Conservation (phyloP, 2,797 vertebrate species). For the Anomalospiza imberbis region DNA sequence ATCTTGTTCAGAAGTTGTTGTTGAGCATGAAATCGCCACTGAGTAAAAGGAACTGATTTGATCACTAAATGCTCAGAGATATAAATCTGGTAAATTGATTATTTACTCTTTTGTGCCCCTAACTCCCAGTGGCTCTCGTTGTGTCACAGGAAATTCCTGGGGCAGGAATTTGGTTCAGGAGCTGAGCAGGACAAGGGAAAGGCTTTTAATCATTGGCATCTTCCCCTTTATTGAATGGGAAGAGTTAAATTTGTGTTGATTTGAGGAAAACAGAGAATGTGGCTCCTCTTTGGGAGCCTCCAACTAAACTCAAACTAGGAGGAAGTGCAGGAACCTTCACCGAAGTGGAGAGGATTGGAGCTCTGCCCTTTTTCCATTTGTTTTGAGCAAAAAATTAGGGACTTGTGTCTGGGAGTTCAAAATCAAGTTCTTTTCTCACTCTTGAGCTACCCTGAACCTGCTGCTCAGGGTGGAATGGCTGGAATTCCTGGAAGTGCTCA, state of each 20-base stretch:
- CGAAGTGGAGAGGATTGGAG: neutral
- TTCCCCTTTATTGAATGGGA: neutral
- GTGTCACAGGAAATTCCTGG: neutral
- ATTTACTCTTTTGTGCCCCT: neutral
- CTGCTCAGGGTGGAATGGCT: neutral
- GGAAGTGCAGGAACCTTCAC: neutral
- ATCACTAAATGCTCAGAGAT: neutral
- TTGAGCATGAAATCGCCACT: neutral
- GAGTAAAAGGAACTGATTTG: neutral
- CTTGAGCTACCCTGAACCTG: neutral
- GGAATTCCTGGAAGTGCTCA: neutral
- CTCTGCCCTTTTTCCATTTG: neutral
- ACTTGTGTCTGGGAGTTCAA: neutral
- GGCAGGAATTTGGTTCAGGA: neutral
- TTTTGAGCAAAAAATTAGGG: neutral
- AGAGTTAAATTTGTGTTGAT: neutral
- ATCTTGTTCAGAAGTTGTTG: neutral
- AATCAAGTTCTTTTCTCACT: neutral
- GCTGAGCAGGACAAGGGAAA: neutral
- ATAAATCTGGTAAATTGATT: neutral
- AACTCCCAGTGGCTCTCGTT: rapidly evolving
- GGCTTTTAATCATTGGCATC: neutral
- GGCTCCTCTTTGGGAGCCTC: neutral
- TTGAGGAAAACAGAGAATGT: neutral
- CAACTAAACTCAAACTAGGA: neutral